Conservation (phyloP, 2,888 invertebrate genomes). For the Ctenicera cuprea region DNA sequence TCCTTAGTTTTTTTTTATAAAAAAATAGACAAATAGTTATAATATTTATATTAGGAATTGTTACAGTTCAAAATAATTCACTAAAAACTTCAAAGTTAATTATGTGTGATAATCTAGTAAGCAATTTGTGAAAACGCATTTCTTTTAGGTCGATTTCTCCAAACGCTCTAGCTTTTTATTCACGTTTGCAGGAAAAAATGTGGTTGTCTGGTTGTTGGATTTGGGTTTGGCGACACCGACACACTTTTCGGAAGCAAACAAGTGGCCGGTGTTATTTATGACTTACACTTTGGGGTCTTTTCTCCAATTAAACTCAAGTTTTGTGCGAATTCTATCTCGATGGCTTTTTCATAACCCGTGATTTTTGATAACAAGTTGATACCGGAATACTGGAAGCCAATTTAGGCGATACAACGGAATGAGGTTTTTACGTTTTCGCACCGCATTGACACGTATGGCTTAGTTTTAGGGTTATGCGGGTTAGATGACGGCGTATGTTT, state of each 20-base stretch:
- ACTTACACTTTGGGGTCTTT: conserved; percentile 65
- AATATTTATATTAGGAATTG: too few relatives aligned
- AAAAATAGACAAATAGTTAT: too few relatives aligned
- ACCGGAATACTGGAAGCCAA: neutral
- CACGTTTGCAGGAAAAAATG: conserved; percentile 11
- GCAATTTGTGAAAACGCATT: too few relatives aligned
- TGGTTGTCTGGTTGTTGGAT: conserved; percentile 30
- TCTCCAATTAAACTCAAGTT: conserved; percentile 56
- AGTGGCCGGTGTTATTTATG: conserved; percentile 71
- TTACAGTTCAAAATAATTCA: too few relatives aligned
- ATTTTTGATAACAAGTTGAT: conserved; percentile 22
- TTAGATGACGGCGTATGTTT: conserved; percentile 14
- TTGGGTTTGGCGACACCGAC: conserved; percentile 66
- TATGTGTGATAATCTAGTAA: neutral
- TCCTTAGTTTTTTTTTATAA: too few relatives aligned
- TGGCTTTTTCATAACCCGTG: conserved; percentile 30
- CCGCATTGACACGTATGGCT: conserved; percentile 17
- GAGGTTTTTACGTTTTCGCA: conserved; percentile 15
- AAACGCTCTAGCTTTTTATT: conserved; percentile 11
- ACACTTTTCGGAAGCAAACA: conserved; percentile 67
- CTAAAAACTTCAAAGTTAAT: neutral
- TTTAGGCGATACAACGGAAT: neutral
- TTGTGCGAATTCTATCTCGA: conserved; percentile 58
- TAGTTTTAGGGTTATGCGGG: conserved; percentile 24
- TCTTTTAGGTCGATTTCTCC: neutral